These are phyloP conservation scores for Phodopus roborovskii DNA, from an alignment of 2,113 vertebrate species.

Conservation along the genomic window DNA sequence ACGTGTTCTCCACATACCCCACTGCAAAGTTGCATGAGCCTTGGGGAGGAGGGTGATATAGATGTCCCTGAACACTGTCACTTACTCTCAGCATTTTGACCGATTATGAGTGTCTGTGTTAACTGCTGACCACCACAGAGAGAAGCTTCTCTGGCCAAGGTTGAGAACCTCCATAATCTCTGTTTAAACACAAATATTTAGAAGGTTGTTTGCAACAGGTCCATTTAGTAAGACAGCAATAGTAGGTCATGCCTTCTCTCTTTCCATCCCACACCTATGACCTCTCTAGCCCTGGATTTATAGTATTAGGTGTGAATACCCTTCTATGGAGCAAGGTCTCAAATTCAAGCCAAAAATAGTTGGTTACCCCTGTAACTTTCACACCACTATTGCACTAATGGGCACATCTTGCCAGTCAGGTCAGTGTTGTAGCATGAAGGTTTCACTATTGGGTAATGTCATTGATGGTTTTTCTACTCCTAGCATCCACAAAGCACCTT, in stretches of 20 bases:
- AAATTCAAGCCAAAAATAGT: background rate
- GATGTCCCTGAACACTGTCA: background rate
- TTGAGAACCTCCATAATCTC: background rate
- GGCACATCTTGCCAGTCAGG: background rate
- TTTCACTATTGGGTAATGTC: background rate
- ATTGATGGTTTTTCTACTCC: background rate
- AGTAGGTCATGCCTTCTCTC: background rate
- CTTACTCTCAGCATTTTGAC: background rate
- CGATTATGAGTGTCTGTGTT: background rate
- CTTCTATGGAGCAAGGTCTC: background rate
- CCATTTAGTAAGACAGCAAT: background rate
- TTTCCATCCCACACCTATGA: background rate
- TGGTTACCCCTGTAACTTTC: background rate
- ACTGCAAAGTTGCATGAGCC: background rate
- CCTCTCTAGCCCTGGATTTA: background rate
- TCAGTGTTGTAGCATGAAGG: background rate
- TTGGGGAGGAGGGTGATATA: too few species aligned
- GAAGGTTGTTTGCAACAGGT: background rate
- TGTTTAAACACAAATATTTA: background rate
- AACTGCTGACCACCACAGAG: background rate
- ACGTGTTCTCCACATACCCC: background rate
- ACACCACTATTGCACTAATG: background rate
- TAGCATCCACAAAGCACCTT: too few species aligned
- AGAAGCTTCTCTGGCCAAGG: background rate
- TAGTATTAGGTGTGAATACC: background rate